These are phyloP conservation scores for Bursaphelenchus okinawaensis DNA, from an alignment of 2,888 invertebrate species.

Conservation along the genomic window DNA sequence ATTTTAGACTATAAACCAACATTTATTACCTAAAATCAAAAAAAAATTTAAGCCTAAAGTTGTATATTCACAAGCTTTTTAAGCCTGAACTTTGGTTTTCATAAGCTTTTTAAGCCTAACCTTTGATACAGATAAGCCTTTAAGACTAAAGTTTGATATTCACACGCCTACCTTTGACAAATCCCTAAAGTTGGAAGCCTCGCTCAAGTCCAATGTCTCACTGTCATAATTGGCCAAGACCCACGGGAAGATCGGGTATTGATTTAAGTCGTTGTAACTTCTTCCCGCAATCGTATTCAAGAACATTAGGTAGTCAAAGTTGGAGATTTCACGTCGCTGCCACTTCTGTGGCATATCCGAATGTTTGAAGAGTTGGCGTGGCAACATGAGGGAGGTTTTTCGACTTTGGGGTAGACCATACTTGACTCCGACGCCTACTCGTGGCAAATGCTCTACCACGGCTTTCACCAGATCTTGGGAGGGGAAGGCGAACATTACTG, in stretches of 20 bases:
- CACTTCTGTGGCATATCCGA: conserved; percentile 99
- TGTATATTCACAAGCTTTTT: no score
- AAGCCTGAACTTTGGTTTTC: no score
- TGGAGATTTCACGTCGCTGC: conserved; percentile 97
- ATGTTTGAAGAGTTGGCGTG: conserved; percentile 93
- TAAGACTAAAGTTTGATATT: no score
- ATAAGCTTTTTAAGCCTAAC: no score
- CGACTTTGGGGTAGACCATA: conserved; percentile 97
- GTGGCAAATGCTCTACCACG: conserved; percentile 90
- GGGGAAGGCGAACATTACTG: conserved; percentile 95
- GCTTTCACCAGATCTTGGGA: conserved; percentile 95
- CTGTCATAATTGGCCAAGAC: conserved; percentile 96
- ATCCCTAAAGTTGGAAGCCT: conserved; percentile 94
- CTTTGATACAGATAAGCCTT: no score
- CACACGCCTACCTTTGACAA: conserved; percentile 72
- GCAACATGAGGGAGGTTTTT: conserved; percentile 95
- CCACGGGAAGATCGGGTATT: conserved; percentile 99
- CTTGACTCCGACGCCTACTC: conserved; percentile 97
- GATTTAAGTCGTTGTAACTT: conserved; percentile 97
- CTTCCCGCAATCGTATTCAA: conserved; percentile 99
- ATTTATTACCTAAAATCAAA: no score
- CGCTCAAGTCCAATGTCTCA: conserved; percentile 86
- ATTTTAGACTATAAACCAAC: no score
- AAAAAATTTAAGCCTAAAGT: no score
- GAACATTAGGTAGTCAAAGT: conserved; percentile 99